Conservation (phyloP, 1,140 invertebrate species). For the Druon quercuslanigerum region DNA sequence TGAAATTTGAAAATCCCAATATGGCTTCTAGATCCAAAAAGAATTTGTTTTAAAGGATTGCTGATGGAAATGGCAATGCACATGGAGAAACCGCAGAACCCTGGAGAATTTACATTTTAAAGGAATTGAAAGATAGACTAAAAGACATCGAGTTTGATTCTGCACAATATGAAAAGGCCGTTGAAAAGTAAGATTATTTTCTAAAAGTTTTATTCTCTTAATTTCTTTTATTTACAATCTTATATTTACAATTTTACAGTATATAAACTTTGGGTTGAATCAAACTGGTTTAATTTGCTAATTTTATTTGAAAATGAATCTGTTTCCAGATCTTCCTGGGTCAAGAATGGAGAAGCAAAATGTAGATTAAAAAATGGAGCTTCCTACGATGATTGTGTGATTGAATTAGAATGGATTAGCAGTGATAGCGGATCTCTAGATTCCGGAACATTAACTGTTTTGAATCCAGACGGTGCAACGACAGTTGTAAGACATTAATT, state of each 20-base stretch:
- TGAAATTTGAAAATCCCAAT: too few relatives aligned
- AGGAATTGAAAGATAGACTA: constrained; percentile 80
- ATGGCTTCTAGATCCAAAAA: not conserved
- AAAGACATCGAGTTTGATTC: constrained; percentile 75
- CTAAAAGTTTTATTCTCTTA: too few relatives aligned
- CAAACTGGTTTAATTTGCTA: not conserved
- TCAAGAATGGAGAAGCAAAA: constrained; percentile 86
- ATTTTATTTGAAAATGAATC: constrained; percentile 12
- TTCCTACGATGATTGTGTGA: constrained; percentile 83
- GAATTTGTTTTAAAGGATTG: constrained; percentile 69
- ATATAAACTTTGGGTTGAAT: too few relatives aligned
- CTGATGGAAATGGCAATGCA: constrained; percentile 76
- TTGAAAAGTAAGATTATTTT: constrained; percentile 79
- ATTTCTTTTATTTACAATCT: constrained; percentile 11
- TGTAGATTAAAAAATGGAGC: constrained; percentile 79
- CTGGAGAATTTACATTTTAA: constrained; percentile 85
- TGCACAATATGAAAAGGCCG: constrained; percentile 81
- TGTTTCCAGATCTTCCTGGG: constrained; percentile 82
- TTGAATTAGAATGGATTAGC: constrained; percentile 89
- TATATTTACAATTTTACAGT: not conserved
- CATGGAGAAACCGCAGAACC: constrained; percentile 82
- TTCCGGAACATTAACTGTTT: constrained; percentile 85
- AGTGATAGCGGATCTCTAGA: constrained; percentile 77
- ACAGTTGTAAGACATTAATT: constrained; percentile 78
- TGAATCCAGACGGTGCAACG: constrained; percentile 84